Base-by-base conservation (phyloP, 92 coral and sea anemone genomes). In the Siderastrea radians region DNA sequence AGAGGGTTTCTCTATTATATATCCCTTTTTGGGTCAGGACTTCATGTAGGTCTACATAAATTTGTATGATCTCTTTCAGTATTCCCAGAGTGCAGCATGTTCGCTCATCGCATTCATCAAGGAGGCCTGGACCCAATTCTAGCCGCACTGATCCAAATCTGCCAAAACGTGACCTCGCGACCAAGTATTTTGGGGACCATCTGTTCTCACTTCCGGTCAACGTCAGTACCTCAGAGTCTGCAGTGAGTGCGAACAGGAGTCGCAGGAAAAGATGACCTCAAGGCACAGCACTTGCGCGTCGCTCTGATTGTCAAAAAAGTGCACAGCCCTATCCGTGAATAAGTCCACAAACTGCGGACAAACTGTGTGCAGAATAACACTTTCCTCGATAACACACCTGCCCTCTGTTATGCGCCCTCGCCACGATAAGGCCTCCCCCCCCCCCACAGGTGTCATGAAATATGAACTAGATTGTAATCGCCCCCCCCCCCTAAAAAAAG, bases 111-210 rank as follows among this genome's bases (percentile, higher is more conserved):
- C 89, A 66, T 69, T 85, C 89, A 55, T 49, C 81, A 62, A 89
- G 12, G 52, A 82, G 89, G 61, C 71, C 87, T 9, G 72, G 63
- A 13, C 82, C 76, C 73, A 88, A 75, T 44, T 48, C 83, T 13
- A 81, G 74, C 17, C 50, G 76, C 26, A 76, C 50, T 57, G 70
- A 84, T 7, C 80, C 78, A 3, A 45, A 68, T 2, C 63, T 75
- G 2, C 95, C 95, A 58, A 93, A 93, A 65, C 94, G 99, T 16
- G 98, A 98, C 74, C 91, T 98, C 82, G 98, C 98, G 15, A 83
- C 98, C 71, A 91, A 98, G 81, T 98, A 98, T 71, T 98, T 94
- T 86, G 99, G 99, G 2, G 99, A 98, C 26, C 95, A 98, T 89
- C 88, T 98, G 82, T 98, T 95, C 77, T 83, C 98, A 43, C 89